Evolutionary conservation across 2,888 invertebrate species (phyloP).

Genomic region (Andrena dorsata): DNA sequence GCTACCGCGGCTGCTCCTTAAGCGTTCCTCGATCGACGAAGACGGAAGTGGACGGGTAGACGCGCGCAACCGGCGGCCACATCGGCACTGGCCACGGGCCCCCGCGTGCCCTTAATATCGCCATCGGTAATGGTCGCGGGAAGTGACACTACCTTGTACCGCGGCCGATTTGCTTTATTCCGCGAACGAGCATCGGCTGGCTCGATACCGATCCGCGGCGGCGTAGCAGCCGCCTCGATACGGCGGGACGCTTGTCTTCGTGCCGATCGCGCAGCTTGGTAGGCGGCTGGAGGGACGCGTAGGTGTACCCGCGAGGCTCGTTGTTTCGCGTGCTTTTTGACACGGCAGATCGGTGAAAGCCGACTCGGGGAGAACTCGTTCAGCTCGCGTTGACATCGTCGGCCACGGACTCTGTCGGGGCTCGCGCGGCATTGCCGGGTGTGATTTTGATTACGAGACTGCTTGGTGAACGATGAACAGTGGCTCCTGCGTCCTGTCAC

Average conservation of each 20-base stretch:
- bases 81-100: neutral
- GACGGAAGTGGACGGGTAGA: constrained; percentile 55
- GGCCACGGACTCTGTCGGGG: neutral
- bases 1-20: constrained; percentile 19
- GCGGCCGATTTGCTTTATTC: constrained; percentile 43
- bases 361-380: constrained; percentile 7
- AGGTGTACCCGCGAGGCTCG: constrained; percentile 32
- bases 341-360: constrained; percentile 39
- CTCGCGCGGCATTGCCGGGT: neutral
- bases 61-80: constrained; percentile 5
- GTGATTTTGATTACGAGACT: neutral
- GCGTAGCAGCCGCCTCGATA: constrained; percentile 24
- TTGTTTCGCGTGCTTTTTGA: constrained; percentile 42
- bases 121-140: constrained; percentile 36
- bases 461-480: neutral
- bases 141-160: constrained; percentile 55
- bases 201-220: constrained; percentile 32
- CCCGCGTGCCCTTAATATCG: constrained; percentile 41
- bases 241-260: constrained; percentile 52
- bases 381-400: constrained; percentile 23
- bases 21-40: constrained; percentile 51
- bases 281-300: constrained; percentile 33
- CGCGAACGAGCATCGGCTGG: constrained; percentile 21
- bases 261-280: constrained; percentile 22
- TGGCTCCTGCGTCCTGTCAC: constrained; percentile 1